Percentiles rank a stretch among this genome's conserved stretches.
Conservation (phyloP, 2,888 invertebrate species). For the Agriopis leucophaearia region DNA sequence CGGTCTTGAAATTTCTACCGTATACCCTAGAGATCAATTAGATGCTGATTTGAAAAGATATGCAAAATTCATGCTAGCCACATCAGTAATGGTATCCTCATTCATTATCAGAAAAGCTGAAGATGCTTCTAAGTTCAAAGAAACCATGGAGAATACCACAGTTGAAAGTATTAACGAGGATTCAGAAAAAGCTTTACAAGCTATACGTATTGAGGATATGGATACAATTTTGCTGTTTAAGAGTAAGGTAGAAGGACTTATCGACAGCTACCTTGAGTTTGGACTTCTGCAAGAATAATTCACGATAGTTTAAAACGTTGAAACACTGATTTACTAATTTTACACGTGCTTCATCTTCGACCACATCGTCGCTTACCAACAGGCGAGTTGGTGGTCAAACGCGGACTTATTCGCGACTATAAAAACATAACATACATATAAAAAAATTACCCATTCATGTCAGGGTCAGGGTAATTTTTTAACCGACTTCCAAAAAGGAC, state of each 20-base stretch:
- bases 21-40: conserved; percentile 54
- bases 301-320: background rate
- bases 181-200: background rate
- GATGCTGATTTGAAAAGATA: conserved; percentile 55
- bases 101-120: conserved; percentile 48
- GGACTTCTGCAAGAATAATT: conserved; percentile 15
- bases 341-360: too few relatives aligned
- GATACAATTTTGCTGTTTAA: conserved; percentile 15
- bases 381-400: too few relatives aligned
- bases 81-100: conserved; percentile 41
- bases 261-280: conserved; percentile 30
- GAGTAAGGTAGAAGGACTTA: conserved; percentile 22
- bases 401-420: too few relatives aligned
- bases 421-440: too few relatives aligned
- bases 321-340: too few relatives aligned
- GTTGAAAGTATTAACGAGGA: background rate
- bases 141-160: conserved; percentile 15
- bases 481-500: too few relatives aligned
- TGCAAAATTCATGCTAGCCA: conserved; percentile 44
- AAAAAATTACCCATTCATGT: too few relatives aligned
- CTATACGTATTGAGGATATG: background rate
- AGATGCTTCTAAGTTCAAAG: conserved; percentile 41
- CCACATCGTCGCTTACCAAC: too few relatives aligned
- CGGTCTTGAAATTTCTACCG: conserved; percentile 46
- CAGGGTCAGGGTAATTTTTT: too few relatives aligned